Evolutionary conservation across 2,888 invertebrate species (phyloP).

Genomic region (Sarcophaga subvicina): DNA sequence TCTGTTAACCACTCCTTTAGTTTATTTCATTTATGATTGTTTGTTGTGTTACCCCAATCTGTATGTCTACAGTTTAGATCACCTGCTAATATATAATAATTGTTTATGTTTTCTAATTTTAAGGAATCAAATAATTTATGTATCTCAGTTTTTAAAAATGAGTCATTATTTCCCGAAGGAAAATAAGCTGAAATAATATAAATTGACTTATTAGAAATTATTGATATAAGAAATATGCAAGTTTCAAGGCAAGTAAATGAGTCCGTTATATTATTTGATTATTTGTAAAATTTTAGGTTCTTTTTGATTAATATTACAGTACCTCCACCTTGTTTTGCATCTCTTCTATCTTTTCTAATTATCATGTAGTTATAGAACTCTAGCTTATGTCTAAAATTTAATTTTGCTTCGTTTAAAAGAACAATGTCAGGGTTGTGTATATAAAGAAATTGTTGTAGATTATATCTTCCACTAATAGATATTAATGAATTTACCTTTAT

Average conservation of each 20-base stretch:
- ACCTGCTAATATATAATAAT: not conserved
- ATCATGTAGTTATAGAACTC: not conserved
- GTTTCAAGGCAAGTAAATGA: slow-evolving; percentile 2
- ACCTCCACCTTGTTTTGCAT: not conserved
- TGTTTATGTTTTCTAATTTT: too few species aligned
- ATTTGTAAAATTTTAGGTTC: not conserved
- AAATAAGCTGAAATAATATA: too few species aligned
- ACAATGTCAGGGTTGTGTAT: not conserved
- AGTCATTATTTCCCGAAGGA: too few species aligned
- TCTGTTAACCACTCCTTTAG: not conserved
- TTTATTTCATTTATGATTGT: not conserved
- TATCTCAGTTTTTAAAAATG: too few species aligned
- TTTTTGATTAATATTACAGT: slow-evolving; percentile 11
- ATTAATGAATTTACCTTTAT: not conserved
- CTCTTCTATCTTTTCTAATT: not conserved
- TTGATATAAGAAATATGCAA: not conserved
- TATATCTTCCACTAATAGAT: not conserved
- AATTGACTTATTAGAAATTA: not conserved
- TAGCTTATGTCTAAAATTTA: not conserved
- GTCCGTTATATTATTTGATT: slow-evolving; percentile 11
- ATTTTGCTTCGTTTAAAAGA: not conserved
- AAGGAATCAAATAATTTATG: too few species aligned
- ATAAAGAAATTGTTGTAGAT: slow-evolving; percentile 3
- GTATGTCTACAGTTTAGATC: slow-evolving; percentile 13
- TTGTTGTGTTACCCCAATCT: slow-evolving; percentile 23